Conservation (phyloP, 2,888 invertebrate genomes). For the Apamea epomidion region DNA sequence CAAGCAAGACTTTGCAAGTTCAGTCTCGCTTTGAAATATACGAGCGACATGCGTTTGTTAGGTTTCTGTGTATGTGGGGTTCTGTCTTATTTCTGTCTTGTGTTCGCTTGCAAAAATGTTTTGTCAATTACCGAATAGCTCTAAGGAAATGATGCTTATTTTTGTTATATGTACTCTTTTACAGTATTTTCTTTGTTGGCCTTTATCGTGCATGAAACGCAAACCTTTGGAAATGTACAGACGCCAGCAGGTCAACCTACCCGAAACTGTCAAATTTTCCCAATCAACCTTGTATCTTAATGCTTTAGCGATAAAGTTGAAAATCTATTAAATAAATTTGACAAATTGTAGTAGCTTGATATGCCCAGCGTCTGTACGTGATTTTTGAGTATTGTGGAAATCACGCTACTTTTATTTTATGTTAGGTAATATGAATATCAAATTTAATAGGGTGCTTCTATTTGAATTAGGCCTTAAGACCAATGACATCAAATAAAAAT, state of each 20-base stretch:
- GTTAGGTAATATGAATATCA: background rate
- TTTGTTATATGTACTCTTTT: background rate
- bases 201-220: background rate
- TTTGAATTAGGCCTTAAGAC: background rate
- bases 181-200: conserved; percentile 21
- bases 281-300: no score
- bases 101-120: background rate
- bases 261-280: no score
- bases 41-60: conserved; percentile 35
- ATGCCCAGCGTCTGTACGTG: no score
- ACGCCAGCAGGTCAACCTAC: no score
- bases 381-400: background rate
- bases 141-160: background rate
- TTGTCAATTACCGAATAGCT: background rate
- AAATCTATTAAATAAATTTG: no score
- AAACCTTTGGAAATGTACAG: background rate
- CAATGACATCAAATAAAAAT: background rate
- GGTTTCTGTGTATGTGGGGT: conserved; percentile 4
- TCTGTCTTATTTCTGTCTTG: background rate
- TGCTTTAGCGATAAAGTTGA: no score
- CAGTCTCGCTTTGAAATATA: conserved; percentile 40
- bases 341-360: no score
- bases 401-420: background rate
- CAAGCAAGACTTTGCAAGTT: conserved; percentile 35
- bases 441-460: background rate